phyloP scores from a whole-genome alignment of 2,113 vertebrate genomes.

The Ptychochromis oligacanthus region DNA sequence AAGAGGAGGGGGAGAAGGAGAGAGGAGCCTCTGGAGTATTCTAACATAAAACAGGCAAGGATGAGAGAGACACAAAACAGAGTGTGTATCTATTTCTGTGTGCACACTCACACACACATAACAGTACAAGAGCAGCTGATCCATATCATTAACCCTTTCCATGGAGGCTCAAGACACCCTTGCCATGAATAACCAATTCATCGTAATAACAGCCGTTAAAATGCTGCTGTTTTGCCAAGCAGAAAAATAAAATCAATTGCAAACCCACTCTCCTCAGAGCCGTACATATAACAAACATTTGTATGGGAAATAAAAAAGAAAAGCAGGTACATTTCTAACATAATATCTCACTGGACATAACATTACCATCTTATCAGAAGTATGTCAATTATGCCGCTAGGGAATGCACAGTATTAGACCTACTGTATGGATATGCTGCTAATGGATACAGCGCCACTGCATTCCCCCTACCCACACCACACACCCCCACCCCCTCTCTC shows the following conservation, averaged over 20 bases:
- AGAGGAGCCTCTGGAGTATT: slow-evolving; percentile 85
- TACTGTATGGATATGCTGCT: too few species aligned
- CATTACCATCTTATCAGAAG: too few species aligned
- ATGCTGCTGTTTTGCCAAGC: too few species aligned
- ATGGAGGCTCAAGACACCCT: slow-evolving; percentile 36
- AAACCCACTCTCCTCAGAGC: not conserved
- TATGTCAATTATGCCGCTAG: too few species aligned
- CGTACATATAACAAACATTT: too few species aligned
- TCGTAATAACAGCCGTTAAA: not conserved
- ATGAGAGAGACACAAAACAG: slow-evolving; percentile 15
- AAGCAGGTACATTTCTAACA: too few species aligned
- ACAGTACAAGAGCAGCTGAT: slow-evolving; percentile 83
- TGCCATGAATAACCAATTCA: not conserved
- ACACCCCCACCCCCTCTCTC: too few species aligned
- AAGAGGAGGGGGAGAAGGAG: slow-evolving; percentile 50
- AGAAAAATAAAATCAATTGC: not conserved
- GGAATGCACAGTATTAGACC: too few species aligned
- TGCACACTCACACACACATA: not conserved
- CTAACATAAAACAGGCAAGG: slow-evolving; percentile 86
- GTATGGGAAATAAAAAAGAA: too few species aligned
- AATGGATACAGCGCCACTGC: too few species aligned
- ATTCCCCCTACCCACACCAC: too few species aligned
- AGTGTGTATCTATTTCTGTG: not conserved
- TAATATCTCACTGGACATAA: too few species aligned
- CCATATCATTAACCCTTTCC: slow-evolving; percentile 82